Evolutionary conservation across 1,140 invertebrate genomes (phyloP), one percentile per base, ranked within the genome.

Genomic region (Diabrotica virgifera): DNA sequence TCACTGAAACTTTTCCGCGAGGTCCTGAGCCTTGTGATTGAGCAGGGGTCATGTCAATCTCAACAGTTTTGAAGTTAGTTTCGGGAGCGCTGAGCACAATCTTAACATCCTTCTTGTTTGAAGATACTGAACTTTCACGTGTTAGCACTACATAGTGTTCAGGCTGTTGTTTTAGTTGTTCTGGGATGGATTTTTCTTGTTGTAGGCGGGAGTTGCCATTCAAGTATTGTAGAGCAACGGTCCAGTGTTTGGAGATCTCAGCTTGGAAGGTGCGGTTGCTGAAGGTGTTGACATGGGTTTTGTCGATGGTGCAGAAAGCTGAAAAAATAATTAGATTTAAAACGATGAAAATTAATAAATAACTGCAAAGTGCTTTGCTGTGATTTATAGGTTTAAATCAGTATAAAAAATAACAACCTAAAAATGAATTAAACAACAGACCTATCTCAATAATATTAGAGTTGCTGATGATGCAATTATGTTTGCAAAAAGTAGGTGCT

Each of bases 231-330:
- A 88, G 76, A 40, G 85, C 78, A 0, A 88, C 83, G 64, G 89
- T 83, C 85, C 85, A 88, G 59, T 82, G 84, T 12, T 82, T 59
- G 10, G 58, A 59, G 0, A 59, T 40, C 11, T 60, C 81, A 6
- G 89, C 63, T 5, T 83, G 76, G 69, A 86, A 88, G 11, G 77
- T 79, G 10, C 77, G 80, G 67, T 85, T 82, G 72, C 86, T 86
- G 78, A 89, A 90, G 0, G 87, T 89, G 63, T 78, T 82, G 9
- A 82, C 81, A 40, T 74, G 73, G 9, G 73, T 78, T 2, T 78
- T 75, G 66, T 89, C 87, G 52, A 90, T 70, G n/a, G 80, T 74
- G 70, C 89, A 90, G 50, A 71, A 78, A 46, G 80, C 88, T 89
- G 76, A 58, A 80, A 78, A 65, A 66, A 69, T 70, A 72, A 54